Conservation (phyloP, 2,797 vertebrate genomes). For the Lindbergichthys nudifrons region DNA sequence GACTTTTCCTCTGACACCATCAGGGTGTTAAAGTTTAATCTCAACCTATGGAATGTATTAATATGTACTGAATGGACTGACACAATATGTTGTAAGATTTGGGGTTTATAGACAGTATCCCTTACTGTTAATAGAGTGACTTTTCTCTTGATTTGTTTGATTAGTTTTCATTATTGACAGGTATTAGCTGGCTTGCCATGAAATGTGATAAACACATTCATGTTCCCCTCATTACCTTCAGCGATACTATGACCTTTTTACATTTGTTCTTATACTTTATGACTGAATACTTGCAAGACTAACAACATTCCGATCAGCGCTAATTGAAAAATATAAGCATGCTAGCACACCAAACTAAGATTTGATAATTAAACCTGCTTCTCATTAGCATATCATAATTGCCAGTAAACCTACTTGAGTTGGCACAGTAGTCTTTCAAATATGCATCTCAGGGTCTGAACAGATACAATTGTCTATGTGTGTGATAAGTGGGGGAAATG, state of each 20-base stretch:
- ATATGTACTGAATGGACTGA: background rate
- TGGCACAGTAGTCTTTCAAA: slow-evolving; percentile 18
- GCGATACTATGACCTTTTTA: background rate
- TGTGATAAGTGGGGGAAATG: slow-evolving; percentile 41
- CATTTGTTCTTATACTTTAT: background rate
- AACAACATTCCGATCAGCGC: background rate
- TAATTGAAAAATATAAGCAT: slow-evolving; percentile 5
- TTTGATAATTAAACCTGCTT: background rate
- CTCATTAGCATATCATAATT: background rate
- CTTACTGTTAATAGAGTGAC: background rate
- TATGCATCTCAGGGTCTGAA: slow-evolving; percentile 14
- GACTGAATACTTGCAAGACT: background rate
- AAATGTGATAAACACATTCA: background rate
- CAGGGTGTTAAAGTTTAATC: background rate
- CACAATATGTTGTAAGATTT: background rate
- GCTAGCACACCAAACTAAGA: background rate
- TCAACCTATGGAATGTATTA: background rate
- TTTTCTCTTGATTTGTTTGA: background rate
- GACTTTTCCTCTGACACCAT: background rate
- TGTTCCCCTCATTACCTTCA: background rate
- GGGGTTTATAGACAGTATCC: background rate
- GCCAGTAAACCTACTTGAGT: slow-evolving; percentile 9
- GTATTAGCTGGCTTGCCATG: background rate
- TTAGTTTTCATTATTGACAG: background rate
- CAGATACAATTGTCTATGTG: slow-evolving; percentile 1